Conservation (phyloP, 1,140 invertebrate genomes). For the Lepidurus packardi region DNA sequence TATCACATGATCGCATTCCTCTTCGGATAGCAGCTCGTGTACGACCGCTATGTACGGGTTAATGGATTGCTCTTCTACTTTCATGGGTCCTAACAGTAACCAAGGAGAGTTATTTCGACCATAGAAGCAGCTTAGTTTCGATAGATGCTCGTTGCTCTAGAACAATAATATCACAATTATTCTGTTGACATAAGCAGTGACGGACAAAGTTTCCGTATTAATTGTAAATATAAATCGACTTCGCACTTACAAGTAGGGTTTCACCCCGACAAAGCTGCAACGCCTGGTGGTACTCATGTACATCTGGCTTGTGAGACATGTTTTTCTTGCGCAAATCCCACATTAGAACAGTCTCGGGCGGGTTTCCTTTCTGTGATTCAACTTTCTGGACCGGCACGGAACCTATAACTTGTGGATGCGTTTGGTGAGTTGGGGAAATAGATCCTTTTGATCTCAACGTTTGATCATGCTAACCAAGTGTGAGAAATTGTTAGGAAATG, state of each 20-base stretch:
- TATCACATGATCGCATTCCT: constrained; percentile 42
- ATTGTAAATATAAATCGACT: background rate
- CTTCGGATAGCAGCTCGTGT: constrained; percentile 49
- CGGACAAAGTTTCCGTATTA: no score
- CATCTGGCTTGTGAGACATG: constrained; percentile 2
- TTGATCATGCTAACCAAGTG: background rate
- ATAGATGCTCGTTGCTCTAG: background rate
- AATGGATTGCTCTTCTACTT: constrained; percentile 48
- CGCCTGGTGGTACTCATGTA: constrained; percentile 9
- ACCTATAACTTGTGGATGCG: background rate
- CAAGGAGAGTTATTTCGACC: background rate
- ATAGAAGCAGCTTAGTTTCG: constrained; percentile 17
- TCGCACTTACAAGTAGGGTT: background rate
- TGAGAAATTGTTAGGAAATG: background rate
- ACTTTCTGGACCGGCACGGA: background rate
- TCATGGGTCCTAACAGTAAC: constrained; percentile 45
- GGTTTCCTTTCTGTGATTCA: background rate
- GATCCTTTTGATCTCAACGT: background rate
- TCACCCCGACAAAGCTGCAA: constrained; percentile 2
- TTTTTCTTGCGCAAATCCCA: constrained; percentile 17
- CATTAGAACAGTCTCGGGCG: background rate
- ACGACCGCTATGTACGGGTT: constrained; percentile 49
- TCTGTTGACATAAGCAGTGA: no score
- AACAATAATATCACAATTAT: background rate
- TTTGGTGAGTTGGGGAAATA: background rate